A percentile compares a stretch with the other conserved stretches of the same genome.
These are phyloP conservation scores for Drosophila kohkoa DNA, from an alignment of 1,140 invertebrate species.

Conservation along the genomic window DNA sequence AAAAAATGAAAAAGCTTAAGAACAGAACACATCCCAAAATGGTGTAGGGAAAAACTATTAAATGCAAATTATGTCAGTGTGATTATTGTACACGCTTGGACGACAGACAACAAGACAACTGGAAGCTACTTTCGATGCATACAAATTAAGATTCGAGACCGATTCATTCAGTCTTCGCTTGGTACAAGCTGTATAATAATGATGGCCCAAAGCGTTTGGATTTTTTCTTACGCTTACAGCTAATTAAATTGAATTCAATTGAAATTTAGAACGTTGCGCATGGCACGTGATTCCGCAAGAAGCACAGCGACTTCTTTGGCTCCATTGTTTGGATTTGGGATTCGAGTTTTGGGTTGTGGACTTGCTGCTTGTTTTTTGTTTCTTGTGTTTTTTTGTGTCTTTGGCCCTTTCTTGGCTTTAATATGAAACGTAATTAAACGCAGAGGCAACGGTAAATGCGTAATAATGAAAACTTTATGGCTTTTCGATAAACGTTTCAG, in stretches of 20 bases:
- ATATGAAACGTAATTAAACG: conserved; percentile 77
- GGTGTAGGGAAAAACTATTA: conserved; percentile 58
- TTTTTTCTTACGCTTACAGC: conserved; percentile 74
- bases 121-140: conserved; percentile 46
- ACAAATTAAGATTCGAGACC: conserved; percentile 68
- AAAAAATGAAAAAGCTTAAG: neutral
- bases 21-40: conserved; percentile 40
- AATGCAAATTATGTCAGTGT: conserved; percentile 80
- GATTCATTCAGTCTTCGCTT: conserved; percentile 13
- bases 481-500: conserved; percentile 73
- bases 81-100: conserved; percentile 53
- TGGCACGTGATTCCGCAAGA: conserved; percentile 70
- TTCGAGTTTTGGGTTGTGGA: conserved; percentile 5
- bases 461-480: conserved; percentile 81
- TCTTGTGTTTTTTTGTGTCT: neutral
- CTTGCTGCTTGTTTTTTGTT: neutral
- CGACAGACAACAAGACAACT: conserved; percentile 27
- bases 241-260: conserved; percentile 83
- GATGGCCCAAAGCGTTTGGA: conserved; percentile 47
- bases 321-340: conserved; percentile 25
- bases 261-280: conserved; percentile 79
- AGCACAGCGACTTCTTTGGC: conserved; percentile 25
- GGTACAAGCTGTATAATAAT: conserved; percentile 4
- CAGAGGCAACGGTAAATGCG: conserved; percentile 71
- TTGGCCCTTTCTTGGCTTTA: conserved; percentile 57